Base-by-base conservation (phyloP, 2,797 vertebrate genomes). In the Arremon aurantiirostris region DNA sequence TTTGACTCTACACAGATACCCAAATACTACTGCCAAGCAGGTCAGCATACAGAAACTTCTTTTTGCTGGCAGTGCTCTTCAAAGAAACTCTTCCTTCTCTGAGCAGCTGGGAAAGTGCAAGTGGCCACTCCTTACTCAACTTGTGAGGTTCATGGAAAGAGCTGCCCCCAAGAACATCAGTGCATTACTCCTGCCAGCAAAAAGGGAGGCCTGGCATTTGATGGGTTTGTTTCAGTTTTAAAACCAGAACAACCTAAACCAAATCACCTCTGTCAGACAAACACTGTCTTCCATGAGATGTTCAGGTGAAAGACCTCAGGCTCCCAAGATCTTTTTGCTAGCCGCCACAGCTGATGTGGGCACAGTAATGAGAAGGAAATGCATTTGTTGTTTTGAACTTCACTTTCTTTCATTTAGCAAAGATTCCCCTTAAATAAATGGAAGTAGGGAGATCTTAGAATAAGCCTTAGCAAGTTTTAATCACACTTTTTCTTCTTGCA, bases 391-490 rank as follows among this genome's bases (percentile, higher is more conserved):
- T 64, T 86, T 65, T 72, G 52, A 95, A 75, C 72, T 86, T 65
- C 61, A 47, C 34, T 70, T 72, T 20, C 61, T 69, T 70, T 71
- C 44, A 60, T 64, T 79, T 88, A 92, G 79, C 20, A 27, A 92
- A 96, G 86, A 86, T 90, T 87, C 59, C 87, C 82, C 90, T 82
- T 87, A 81, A 93, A 89, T 78, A 86, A 89, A 92, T 90, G 83
- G 60, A 82, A 96, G 73, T 2, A 50, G 60, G 96, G 87, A 93
- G 76, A 92, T 93, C 93, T 97, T 94, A 94, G 97, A 98, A 96
- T 95, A 93, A 95, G 96, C 79, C 95, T 91, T 94, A 89, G 89
- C 94, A 96, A 97, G 97, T 97, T 97, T 95, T 97, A 97, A 98
- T 97, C 95, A 95, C 95, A 96, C 97, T 95, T 95, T 97, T 98